phyloP scores from a whole-genome alignment of 1,140 invertebrate genomes.

The Aleiodes sp. region DNA sequence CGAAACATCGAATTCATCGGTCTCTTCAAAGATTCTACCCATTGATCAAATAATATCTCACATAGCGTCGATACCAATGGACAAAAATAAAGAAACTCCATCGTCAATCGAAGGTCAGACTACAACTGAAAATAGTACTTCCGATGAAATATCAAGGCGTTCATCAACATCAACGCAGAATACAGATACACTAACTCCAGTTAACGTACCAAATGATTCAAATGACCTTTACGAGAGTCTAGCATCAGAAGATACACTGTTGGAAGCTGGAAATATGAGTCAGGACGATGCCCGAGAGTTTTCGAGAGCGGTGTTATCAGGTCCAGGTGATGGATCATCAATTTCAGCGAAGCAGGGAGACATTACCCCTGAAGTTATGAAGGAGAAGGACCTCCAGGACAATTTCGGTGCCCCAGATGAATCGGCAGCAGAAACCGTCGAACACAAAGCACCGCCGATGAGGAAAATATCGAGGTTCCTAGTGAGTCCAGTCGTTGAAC shows the following conservation, averaged over 20 bases:
- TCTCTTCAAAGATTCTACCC: conserved; percentile 60
- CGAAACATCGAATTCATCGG: conserved; percentile 62
- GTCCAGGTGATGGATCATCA: no score
- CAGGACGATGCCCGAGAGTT: conserved; percentile 4
- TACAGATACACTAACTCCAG: conserved; percentile 59
- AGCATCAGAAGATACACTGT: conserved; percentile 36
- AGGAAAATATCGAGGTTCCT: conserved; percentile 82
- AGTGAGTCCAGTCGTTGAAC: conserved; percentile 77
- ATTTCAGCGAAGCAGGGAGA: no score
- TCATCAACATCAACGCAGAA: conserved; percentile 64
- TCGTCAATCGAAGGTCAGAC: conserved; percentile 43
- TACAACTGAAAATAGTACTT: conserved; percentile 45
- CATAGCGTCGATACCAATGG: conserved; percentile 49
- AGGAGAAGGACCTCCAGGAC: conserved; percentile 8
- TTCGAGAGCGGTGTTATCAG: not conserved
- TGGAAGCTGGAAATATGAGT: conserved; percentile 32
- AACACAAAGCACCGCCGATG: conserved; percentile 56
- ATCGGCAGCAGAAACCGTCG: conserved; percentile 26
- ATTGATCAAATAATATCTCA: conserved; percentile 64
- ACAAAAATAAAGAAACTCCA: conserved; percentile 41
- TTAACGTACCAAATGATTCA: conserved; percentile 54
- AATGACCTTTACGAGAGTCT: conserved; percentile 53
- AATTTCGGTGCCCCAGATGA: not conserved
- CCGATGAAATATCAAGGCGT: conserved; percentile 57
- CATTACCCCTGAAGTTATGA: no score